Evolutionary conservation across 2,797 vertebrate genomes (phyloP).

Genomic region (Myoxocephalus aenaeus): DNA sequence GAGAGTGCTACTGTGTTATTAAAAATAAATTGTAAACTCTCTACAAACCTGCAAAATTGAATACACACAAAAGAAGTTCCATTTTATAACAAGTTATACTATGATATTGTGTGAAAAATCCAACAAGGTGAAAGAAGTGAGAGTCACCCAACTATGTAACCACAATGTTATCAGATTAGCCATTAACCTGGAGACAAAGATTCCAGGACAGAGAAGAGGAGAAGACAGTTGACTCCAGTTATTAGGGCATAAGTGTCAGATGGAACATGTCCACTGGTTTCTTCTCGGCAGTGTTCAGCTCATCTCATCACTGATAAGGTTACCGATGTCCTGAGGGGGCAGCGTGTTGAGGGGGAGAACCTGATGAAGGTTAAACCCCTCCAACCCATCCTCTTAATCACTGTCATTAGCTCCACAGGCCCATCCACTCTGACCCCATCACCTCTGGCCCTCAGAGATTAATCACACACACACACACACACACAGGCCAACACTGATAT

Average conservation of each 20-base stretch:
- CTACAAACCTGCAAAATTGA: background rate
- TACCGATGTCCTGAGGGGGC: slow-evolving; percentile 44
- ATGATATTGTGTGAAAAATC: background rate
- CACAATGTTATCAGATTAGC: slow-evolving; percentile 4
- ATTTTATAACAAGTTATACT: background rate
- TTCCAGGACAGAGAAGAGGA: slow-evolving; percentile 8
- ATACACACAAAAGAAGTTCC: background rate
- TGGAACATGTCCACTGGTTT: slow-evolving; percentile 17
- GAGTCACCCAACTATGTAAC: background rate
- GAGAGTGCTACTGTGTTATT: slow-evolving; percentile 1
- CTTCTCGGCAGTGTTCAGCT: slow-evolving; percentile 14
- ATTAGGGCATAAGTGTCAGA: slow-evolving; percentile 14
- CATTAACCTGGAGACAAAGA: slow-evolving; percentile 10
- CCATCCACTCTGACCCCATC: slow-evolving; percentile 58
- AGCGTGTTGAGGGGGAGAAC: slow-evolving; percentile 42
- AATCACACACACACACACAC: slow-evolving; percentile 46
- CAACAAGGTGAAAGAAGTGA: slow-evolving; percentile 2
- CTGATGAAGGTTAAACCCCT: slow-evolving; percentile 67
- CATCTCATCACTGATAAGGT: slow-evolving; percentile 57
- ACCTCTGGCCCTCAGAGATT: slow-evolving; percentile 63
- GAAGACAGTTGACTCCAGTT: slow-evolving; percentile 9
- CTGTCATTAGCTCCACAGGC: slow-evolving; percentile 68
- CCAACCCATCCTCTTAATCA: slow-evolving; percentile 65
- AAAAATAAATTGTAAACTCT: background rate
- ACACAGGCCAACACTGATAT: background rate